Conservation (phyloP, 2,888 invertebrate species). For the Ecdyonurus torrentis region DNA sequence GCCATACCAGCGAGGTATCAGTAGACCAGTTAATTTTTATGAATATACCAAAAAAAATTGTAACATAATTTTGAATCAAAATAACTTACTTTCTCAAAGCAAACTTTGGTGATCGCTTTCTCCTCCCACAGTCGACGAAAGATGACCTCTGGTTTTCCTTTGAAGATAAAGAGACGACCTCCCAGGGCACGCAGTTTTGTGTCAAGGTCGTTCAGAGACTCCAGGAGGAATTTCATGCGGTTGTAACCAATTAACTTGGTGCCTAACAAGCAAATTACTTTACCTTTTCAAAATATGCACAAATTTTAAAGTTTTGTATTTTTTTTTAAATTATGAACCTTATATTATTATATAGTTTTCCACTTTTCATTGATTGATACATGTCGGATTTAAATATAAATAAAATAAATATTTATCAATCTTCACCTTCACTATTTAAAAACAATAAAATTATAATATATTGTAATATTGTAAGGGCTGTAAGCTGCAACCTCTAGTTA, state of each 20-base stretch:
- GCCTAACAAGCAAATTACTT: slow-evolving; percentile 25
- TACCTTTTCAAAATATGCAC: not conserved
- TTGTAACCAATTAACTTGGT: slow-evolving; percentile 46
- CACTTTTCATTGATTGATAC: no score
- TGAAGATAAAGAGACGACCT: slow-evolving; percentile 39
- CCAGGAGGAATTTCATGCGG: slow-evolving; percentile 49
- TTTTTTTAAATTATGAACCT: no score
- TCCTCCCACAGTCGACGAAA: slow-evolving; percentile 40
- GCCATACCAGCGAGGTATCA: no score
- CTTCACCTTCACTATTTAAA: no score
- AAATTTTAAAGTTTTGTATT: not conserved
- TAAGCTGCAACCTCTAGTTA: no score
- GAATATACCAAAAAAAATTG: no score
- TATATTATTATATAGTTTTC: no score
- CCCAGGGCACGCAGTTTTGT: slow-evolving; percentile 35
- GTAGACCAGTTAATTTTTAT: no score
- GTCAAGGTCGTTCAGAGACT: slow-evolving; percentile 46
- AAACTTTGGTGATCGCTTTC: slow-evolving; percentile 29
- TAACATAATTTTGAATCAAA: not conserved
- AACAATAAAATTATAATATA: no score
- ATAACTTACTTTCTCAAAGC: slow-evolving; percentile 26
- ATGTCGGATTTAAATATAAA: no score
- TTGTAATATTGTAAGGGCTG: no score
- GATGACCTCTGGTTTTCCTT: slow-evolving; percentile 40
- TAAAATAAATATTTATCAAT: no score